phyloP scores from a whole-genome alignment of 1,140 invertebrate genomes.

The Pygmarrhopalites habei region DNA sequence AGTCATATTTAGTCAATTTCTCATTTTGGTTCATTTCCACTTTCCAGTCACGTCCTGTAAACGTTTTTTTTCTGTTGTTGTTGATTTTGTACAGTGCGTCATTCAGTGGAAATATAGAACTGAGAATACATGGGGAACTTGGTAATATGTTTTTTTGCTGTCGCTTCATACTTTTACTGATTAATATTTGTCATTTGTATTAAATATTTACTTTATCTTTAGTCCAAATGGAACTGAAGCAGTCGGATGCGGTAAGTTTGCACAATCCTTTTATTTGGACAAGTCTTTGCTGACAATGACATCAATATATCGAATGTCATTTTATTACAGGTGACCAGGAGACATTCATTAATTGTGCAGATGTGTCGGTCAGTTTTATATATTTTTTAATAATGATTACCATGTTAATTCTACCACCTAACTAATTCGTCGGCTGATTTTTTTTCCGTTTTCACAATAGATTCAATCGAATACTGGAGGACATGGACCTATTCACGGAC shows the following conservation, averaged over 20 bases:
- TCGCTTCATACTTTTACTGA: no score
- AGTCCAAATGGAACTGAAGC: background rate
- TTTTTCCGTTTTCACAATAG: no score
- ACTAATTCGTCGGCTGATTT: no score
- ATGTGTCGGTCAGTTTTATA: conserved; percentile 68
- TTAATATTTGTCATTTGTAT: background rate
- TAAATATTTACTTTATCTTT: background rate
- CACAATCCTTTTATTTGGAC: background rate
- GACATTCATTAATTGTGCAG: conserved; percentile 81
- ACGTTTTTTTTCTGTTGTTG: no score
- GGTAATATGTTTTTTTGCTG: background rate
- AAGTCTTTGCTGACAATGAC: background rate
- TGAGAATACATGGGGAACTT: conserved; percentile 46
- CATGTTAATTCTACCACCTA: no score
- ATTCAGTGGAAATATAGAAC: conserved; percentile 86
- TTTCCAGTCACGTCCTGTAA: no score
- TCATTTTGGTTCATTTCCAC: no score
- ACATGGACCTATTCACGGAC: conserved; percentile 50
- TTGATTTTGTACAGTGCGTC: no score
- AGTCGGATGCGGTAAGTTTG: background rate
- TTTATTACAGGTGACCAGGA: conserved; percentile 60
- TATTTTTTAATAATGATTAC: no score
- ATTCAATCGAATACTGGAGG: no score
- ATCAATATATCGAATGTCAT: background rate
- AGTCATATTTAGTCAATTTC: no score